phyloP scores from a whole-genome alignment of 2,888 invertebrate genomes.

The Aspidiotus destructor region DNA sequence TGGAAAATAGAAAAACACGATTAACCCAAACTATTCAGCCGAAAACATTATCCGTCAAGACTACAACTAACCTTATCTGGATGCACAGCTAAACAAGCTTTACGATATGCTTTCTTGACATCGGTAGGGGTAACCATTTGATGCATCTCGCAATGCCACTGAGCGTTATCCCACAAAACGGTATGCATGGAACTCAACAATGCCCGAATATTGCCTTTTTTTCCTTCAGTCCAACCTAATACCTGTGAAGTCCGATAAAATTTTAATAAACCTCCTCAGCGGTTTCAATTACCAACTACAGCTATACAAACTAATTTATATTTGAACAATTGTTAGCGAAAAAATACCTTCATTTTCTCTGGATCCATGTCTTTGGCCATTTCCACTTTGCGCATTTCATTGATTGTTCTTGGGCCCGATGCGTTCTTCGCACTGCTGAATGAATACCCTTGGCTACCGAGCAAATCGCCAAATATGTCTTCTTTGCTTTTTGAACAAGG shows the following conservation, averaged over 20 bases:
- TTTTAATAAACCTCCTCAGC: background rate
- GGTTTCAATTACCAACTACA: background rate
- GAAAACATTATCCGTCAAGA: background rate
- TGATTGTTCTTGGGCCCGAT: slow-evolving; percentile 75
- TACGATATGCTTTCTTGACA: slow-evolving; percentile 91
- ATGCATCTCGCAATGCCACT: slow-evolving; percentile 94
- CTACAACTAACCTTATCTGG: slow-evolving; percentile 80
- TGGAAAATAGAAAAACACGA: slow-evolving; percentile 43
- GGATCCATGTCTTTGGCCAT: slow-evolving; percentile 83
- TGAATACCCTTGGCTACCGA: slow-evolving; percentile 81
- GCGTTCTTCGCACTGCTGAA: slow-evolving; percentile 59
- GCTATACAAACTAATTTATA: background rate
- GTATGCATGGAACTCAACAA: slow-evolving; percentile 87
- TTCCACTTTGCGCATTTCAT: slow-evolving; percentile 84
- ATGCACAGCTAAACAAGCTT: slow-evolving; percentile 93
- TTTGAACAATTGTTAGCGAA: background rate
- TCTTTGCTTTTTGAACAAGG: slow-evolving; percentile 17
- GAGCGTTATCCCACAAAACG: slow-evolving; percentile 84
- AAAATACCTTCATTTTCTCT: slow-evolving; percentile 59
- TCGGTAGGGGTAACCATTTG: slow-evolving; percentile 82
- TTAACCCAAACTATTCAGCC: background rate
- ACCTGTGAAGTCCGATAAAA: slow-evolving; percentile 47
- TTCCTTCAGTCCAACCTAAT: slow-evolving; percentile 74
- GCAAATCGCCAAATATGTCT: slow-evolving; percentile 81
- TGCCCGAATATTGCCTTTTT: slow-evolving; percentile 91